These are phyloP conservation scores for Monodelphis domestica DNA, from an alignment of 2,797 vertebrate genomes.

Conservation along the genomic window DNA sequence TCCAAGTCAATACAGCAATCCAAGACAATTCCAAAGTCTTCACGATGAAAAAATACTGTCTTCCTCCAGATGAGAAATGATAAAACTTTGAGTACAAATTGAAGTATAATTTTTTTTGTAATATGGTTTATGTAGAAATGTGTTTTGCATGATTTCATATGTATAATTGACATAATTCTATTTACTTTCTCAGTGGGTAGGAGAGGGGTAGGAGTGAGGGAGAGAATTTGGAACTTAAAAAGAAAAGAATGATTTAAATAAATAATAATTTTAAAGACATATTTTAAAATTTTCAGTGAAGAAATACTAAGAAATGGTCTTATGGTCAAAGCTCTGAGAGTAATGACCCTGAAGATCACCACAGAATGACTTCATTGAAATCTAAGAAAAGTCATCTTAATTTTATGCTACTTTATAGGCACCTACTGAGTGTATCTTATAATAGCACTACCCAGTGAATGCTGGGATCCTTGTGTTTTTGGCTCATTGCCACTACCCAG, in stretches of 20 bases:
- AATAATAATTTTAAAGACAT: background rate
- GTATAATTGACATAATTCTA: no score
- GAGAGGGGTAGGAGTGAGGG: no score
- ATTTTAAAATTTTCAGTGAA: background rate
- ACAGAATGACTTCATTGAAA: slow-evolving; percentile 46
- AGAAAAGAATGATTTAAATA: background rate
- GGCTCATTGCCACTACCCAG: slow-evolving; percentile 7
- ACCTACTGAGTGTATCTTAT: slow-evolving; percentile 11
- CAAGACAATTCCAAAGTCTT: background rate
- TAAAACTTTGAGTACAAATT: background rate
- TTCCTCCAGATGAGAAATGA: background rate
- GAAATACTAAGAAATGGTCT: background rate
- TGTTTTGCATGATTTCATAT: no score
- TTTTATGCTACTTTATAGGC: background rate
- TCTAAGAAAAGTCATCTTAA: slow-evolving; percentile 40
- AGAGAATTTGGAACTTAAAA: no score
- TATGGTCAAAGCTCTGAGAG: background rate
- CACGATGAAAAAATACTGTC: background rate
- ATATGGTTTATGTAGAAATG: background rate
- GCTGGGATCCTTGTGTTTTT: background rate
- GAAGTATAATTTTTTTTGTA: background rate
- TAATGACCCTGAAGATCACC: slow-evolving; percentile 28
- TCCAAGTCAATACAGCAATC: background rate
- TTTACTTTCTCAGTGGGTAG: no score
- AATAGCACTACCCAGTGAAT: slow-evolving; percentile 6